Conservation (phyloP, 2,797 vertebrate genomes). For the Megalops cyprinoides region DNA sequence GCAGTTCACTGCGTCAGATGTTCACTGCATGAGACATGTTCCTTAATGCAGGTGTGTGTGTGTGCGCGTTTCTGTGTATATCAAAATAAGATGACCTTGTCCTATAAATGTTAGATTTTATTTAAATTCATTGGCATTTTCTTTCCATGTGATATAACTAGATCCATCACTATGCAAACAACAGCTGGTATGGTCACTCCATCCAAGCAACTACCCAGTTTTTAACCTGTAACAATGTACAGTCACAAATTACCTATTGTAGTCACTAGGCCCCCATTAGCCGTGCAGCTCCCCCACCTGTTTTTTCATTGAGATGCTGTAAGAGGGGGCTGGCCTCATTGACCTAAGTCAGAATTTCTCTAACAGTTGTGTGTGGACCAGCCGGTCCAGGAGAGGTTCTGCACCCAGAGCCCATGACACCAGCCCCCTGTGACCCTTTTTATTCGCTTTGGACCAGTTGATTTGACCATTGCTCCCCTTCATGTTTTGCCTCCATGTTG, state of each 20-base stretch:
- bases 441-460: constrained; percentile 44
- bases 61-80: not conserved
- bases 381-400: not conserved
- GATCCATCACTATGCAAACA: not conserved
- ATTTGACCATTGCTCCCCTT: constrained; percentile 68
- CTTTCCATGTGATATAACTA: not conserved
- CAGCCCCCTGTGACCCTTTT: constrained; percentile 25
- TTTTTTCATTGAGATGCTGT: not conserved
- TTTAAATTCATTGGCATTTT: not conserved
- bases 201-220: not conserved
- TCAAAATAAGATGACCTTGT: not conserved
- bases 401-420: not conserved
- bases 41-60: too few relatives aligned
- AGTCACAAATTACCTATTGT: too few relatives aligned
- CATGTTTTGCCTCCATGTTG: constrained; percentile 75
- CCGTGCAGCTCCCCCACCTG: not conserved
- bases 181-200: not conserved
- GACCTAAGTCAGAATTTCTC: constrained; percentile 7
- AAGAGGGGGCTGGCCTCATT: not conserved
- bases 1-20: not conserved
- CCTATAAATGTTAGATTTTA: not conserved
- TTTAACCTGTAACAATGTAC: too few relatives aligned
- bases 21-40: not conserved
- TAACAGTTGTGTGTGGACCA: not conserved
- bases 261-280: not conserved